Base-by-base conservation (phyloP, 1,140 invertebrate species). In the Heliconius hewitsoni region DNA sequence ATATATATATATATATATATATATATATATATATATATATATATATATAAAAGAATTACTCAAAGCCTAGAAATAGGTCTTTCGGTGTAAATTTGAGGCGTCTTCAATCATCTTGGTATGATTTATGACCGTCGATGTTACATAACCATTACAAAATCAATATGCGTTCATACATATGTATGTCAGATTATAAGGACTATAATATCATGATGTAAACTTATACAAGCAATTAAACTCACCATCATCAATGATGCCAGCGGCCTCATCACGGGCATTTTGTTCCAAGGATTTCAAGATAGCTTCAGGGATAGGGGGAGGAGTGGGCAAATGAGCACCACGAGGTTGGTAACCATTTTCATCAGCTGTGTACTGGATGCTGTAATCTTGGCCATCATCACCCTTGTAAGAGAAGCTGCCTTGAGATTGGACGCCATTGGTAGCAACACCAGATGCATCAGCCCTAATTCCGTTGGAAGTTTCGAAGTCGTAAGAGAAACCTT, bases 281-380 rank as follows among this genome's bases (percentile, higher is more conserved):
- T 95, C 95, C 66, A 97, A 85, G 75, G 96, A 95, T 89, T 95
- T 95, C 81, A 94, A 90, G 87, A 97, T 97, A 3, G 95, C 96
- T 82, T 96, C 96, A 23, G 96, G 96, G 81, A 96, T 95, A 55
- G 96, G 96, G 4, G 96, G 96, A 46, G 96, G 96, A 71, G 96
- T 96, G 34, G 96, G 96, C 50, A 96, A 86, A 91, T 96, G 96
- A 37, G 95, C 95, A 46, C 96, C 96, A 86, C 96, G 93, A 50
- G 96, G 95, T 71, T 95, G 95, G 94, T 95, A 96, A 71, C 95
- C 96, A 76, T 91, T 89, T 84, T 95, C 92, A 71, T 95, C 95
- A 19, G 96, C 96, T n/a, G 95, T 93, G 94, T 97, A 98, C 73
- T 95, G 96, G 76, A 98, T 95, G 76, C 95, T 95, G 84, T 97